These are phyloP conservation scores for Plemyria rubiginata DNA, from an alignment of 2,888 invertebrate genomes.

Conservation along the genomic window DNA sequence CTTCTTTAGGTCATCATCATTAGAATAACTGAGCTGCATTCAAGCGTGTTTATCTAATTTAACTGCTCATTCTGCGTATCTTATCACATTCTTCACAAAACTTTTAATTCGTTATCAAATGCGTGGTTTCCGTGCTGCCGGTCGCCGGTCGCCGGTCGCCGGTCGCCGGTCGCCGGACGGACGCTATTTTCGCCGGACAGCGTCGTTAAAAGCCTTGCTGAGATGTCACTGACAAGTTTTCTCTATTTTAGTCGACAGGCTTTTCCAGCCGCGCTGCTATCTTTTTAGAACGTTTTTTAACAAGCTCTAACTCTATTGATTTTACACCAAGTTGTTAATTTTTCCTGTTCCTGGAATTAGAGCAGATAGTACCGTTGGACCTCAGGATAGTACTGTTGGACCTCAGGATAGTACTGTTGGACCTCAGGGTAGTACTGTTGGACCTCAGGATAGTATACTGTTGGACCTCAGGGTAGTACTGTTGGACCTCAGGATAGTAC, in stretches of 20 bases:
- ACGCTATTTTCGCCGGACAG: conserved; percentile 14
- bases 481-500: too few relatives aligned
- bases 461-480: too few relatives aligned
- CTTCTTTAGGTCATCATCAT: too few relatives aligned
- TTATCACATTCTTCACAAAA: not conserved
- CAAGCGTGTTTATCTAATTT: not conserved
- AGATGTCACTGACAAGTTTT: conserved; percentile 16
- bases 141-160: conserved; percentile 2
- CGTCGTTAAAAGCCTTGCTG: conserved; percentile 17
- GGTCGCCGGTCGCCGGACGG: conserved; percentile 5
- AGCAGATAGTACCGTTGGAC: too few relatives aligned
- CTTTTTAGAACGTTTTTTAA: not conserved
- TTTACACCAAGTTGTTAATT: too few relatives aligned
- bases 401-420: too few relatives aligned
- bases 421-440: too few relatives aligned
- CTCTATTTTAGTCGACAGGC: conserved; percentile 20
- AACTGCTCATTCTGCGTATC: not conserved
- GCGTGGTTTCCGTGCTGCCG: not conserved
- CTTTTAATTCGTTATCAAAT: conserved; percentile 1
- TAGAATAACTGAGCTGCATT: too few relatives aligned
- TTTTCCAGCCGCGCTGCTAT: conserved; percentile 1
- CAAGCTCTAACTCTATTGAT: too few relatives aligned
- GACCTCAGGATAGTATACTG: too few relatives aligned
- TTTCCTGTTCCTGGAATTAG: too few relatives aligned
- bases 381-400: too few relatives aligned